Conservation (phyloP, 2,797 vertebrate species). For the Iguana delicatissima region DNA sequence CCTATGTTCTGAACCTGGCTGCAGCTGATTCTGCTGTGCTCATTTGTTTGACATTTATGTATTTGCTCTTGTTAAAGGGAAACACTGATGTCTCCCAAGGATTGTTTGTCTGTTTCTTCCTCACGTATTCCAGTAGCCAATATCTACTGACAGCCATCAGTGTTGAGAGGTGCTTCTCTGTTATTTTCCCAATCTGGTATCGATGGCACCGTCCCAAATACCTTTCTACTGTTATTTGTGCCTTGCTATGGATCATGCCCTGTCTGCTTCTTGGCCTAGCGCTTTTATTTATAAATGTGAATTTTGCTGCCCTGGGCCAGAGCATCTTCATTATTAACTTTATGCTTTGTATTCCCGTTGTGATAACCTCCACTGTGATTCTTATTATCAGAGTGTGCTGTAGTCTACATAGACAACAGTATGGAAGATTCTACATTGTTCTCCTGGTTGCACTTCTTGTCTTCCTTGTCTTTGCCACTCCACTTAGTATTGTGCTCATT, state of each 20-base stretch:
- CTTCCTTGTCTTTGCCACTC: background rate
- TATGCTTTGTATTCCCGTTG: background rate
- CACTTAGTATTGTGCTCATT: background rate
- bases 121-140: background rate
- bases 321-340: background rate
- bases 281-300: too few species aligned
- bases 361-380: background rate
- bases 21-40: background rate
- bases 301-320: too few species aligned
- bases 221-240: background rate
- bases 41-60: background rate
- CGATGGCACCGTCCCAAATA: background rate
- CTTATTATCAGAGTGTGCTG: background rate
- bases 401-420: background rate
- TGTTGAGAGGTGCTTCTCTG: background rate
- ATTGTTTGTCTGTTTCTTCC: background rate
- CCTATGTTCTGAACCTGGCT: background rate
- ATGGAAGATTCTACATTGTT: background rate
- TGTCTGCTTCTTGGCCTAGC: background rate
- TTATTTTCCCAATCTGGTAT: conserved; percentile 25
- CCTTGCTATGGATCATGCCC: background rate
- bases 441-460: background rate
- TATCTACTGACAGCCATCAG: conserved; percentile 16
- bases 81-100: too few species aligned
- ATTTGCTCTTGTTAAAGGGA: too few species aligned